phyloP scores from a whole-genome alignment of 1,140 invertebrate species.

The Agraylea sexmaculata region DNA sequence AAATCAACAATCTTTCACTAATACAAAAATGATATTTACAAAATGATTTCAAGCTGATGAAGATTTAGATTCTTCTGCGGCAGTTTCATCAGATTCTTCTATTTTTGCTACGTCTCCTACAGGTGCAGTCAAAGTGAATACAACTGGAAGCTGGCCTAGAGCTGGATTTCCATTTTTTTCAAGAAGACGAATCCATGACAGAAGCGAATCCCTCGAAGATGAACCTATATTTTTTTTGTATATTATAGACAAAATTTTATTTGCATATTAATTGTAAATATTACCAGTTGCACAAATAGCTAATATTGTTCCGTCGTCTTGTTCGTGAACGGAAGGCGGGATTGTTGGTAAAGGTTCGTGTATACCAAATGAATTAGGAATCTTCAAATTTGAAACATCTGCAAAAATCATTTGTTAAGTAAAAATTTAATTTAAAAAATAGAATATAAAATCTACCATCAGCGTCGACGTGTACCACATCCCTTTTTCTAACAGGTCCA shows the following conservation, averaged over 20 bases:
- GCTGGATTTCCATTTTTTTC: slow-evolving; percentile 64
- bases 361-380: slow-evolving; percentile 45
- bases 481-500: slow-evolving; percentile 37
- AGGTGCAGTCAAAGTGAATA: slow-evolving; percentile 55
- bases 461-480: slow-evolving; percentile 33
- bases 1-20: too few species aligned
- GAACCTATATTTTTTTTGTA: slow-evolving; percentile 46
- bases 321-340: slow-evolving; percentile 71
- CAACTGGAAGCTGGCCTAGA: slow-evolving; percentile 61
- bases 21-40: too few species aligned
- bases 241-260: neutral
- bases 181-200: slow-evolving; percentile 85
- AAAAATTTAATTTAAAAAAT: slow-evolving; percentile 6
- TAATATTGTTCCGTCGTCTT: slow-evolving; percentile 84
- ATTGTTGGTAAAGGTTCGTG: slow-evolving; percentile 32
- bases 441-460: slow-evolving; percentile 46
- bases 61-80: too few species aligned
- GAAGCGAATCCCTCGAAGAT: slow-evolving; percentile 77
- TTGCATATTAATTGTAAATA: slow-evolving; percentile 1
- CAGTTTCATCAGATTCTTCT: too few species aligned
- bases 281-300: slow-evolving; percentile 68
- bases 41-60: too few species aligned
- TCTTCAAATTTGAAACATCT: slow-evolving; percentile 56
- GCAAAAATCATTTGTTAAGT: slow-evolving; percentile 24
- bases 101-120: slow-evolving; percentile 26